A percentile compares a stretch with the other conserved stretches of the same genome.
These are phyloP conservation scores for Staurois parvus DNA, from an alignment of 2,797 vertebrate species.

Conservation along the genomic window DNA sequence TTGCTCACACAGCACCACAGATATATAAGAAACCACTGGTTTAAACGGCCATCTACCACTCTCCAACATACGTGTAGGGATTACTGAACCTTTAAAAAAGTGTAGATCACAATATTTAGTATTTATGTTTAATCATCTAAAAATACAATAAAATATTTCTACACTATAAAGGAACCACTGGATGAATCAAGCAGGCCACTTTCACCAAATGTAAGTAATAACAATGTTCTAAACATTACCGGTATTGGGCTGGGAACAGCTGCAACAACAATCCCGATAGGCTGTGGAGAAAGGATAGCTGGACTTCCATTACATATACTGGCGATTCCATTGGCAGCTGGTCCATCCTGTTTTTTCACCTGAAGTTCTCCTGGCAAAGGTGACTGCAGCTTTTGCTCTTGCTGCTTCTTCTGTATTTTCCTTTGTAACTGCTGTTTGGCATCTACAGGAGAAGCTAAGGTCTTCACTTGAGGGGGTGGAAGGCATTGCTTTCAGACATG, in stretches of 20 bases:
- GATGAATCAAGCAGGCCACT: neutral
- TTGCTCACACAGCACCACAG: no score
- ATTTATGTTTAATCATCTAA: no score
- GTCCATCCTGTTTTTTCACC: conserved; percentile 81
- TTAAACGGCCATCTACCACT: no score
- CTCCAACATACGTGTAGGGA: no score
- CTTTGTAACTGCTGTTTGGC: conserved; percentile 98
- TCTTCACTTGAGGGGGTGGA: conserved; percentile 91
- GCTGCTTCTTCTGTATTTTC: conserved; percentile 98
- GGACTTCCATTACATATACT: conserved; percentile 87
- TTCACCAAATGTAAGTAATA: neutral
- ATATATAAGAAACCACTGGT: no score
- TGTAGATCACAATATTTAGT: no score
- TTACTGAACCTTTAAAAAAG: no score
- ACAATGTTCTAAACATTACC: conserved; percentile 71
- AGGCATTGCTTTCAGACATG: conserved; percentile 89
- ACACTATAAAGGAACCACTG: no score
- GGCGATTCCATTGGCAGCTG: conserved; percentile 77
- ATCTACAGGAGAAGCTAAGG: conserved; percentile 89
- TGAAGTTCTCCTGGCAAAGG: conserved; percentile 87
- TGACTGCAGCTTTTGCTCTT: conserved; percentile 95
- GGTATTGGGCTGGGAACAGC: conserved; percentile 94
- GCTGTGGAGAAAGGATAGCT: conserved; percentile 88
- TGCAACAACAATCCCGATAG: conserved; percentile 93
- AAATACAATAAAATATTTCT: no score